Base-by-base conservation (phyloP, 2,113 vertebrate species). In the Panthera uncia region DNA sequence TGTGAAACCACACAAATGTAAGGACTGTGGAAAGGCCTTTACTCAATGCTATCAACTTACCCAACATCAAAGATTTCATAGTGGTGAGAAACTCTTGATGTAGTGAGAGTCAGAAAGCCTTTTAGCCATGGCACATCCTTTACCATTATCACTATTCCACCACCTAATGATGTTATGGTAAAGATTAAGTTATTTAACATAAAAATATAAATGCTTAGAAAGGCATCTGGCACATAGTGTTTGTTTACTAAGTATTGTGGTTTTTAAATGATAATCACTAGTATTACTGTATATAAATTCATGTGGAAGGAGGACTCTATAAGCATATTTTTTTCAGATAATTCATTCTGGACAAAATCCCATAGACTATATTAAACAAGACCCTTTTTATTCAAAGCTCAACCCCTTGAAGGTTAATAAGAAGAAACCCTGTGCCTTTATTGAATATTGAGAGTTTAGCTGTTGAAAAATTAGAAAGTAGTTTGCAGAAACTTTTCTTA, bases 41-140 rank as follows among this genome's bases (percentile, higher is more conserved):
- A 89, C 71, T 92, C 71, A 0, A 33, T 91, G 74, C 48, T 83
- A 23, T 31, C 93, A 96, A 88, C 96, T 91, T 69, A 94, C 41
- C 36, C 93, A 65, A 11, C 92, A 96, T 89, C 74, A 90, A 52
- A 96, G 66, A 71, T 55, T 92, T 92, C 97, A 97, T 23, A 55
- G 1, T 19, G 50, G 57, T 7, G 38, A 93, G 69, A 93, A 92
- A 83, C 38, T 82, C 5, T 63, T 68, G 85, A 76, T 78, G 38
- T 48, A 87, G 65, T 38, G 19, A 38, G 33, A 83, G 52, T 78
- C 4, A 19, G 33, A 52, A 63, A 69, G 73, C n/a, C 21, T 63
- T 63, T 85, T 41, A 71, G 21, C n/a, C 16, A 10, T 85, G 52
- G 63, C 52, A 85, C 19, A 78, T 68, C 33, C 25, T 94, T 79